Conservation (phyloP, 1,140 invertebrate genomes). For the Oryzaephilus surinamensis region DNA sequence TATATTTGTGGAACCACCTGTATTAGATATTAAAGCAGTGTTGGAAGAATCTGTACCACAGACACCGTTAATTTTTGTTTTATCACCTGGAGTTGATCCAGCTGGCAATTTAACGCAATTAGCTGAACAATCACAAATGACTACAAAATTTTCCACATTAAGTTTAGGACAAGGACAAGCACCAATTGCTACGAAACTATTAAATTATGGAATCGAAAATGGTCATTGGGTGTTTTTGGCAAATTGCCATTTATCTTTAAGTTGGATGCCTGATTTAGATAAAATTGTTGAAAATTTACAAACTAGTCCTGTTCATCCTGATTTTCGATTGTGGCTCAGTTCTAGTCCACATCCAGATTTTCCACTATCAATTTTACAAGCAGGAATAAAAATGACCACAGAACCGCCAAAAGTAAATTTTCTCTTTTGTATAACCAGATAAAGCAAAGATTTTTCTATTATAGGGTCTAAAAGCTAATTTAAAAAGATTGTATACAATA, state of each 20-base stretch:
- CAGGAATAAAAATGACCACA: conserved; percentile 90
- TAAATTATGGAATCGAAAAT: conserved; percentile 62
- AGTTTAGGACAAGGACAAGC: conserved; percentile 88
- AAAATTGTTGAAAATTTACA: conserved; percentile 70
- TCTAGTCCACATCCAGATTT: conserved; percentile 82
- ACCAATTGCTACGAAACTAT: conserved; percentile 68
- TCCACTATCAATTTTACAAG: conserved; percentile 78
- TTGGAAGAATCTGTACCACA: conserved; percentile 50
- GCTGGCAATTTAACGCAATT: conserved; percentile 50
- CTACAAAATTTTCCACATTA: conserved; percentile 64
- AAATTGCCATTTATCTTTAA: conserved; percentile 87
- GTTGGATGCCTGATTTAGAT: conserved; percentile 77
- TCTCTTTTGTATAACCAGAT: not conserved
- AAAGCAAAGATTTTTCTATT: conserved; percentile 22
- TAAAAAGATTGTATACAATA: conserved; percentile 76
- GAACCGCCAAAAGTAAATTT: conserved; percentile 61
- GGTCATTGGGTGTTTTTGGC: conserved; percentile 87
- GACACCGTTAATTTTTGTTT: conserved; percentile 60
- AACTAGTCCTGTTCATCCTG: conserved; percentile 55
- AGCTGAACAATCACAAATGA: conserved; percentile 49
- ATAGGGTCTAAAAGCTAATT: conserved; percentile 78
- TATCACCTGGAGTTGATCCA: conserved; percentile 63
- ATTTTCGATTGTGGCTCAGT: conserved; percentile 83
- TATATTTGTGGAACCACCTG: conserved; percentile 56
- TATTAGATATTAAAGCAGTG: conserved; percentile 53